Evolutionary conservation across 2,888 invertebrate species (phyloP), one percentile per base, ranked within the genome.

Genomic region (Hirtodrosophila confusa): DNA sequence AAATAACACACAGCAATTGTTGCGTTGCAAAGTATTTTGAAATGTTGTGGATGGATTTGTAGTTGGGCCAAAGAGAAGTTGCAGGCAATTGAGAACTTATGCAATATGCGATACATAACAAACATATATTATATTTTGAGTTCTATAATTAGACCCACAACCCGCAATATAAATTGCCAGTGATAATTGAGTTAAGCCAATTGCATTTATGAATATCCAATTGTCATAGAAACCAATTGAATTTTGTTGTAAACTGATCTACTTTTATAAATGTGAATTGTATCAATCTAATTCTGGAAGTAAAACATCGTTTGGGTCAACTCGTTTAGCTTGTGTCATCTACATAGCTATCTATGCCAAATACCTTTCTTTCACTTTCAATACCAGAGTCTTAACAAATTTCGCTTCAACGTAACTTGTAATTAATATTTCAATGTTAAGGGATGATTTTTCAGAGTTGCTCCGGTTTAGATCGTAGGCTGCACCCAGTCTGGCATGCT

Each of bases 391-490:
- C 9, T 9, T 39, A 39, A 40, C 50, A 49, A 49, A 61, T 33
- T 72, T 29, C 24, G 11, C 10, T 12, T n/a, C 17, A 35, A 43
- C 31, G 1, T 27, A 66, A 55, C 53, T 61, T 66, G 69, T 69
- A 67, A 87, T 87, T 85, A 77, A 74, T 74, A 70, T 74, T 85
- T 87, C 66, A 80, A 50, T 24, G 45, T 62, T 31, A 23, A 24
- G 76, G 86, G 83, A 69, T 73, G 78, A 40, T 74, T 47, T 39
- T 24, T 51, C 55, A 44, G 27, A 39, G 24, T 51, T 37, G 60
- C 10, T 11, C 43, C 39, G 43, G 36, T 57, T 58, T 31, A 6
- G 31, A 24, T 39, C 36, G 33, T 39, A 36, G 50, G 27, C 27
- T 51, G 33, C 12, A 11, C 33, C 29, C 29, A 40, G 23, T 54